Percentiles rank a stretch among this genome's conserved stretches.
Evolutionary conservation across 2,797 vertebrate genomes (phyloP).

Genomic region (Aythya fuligula): DNA sequence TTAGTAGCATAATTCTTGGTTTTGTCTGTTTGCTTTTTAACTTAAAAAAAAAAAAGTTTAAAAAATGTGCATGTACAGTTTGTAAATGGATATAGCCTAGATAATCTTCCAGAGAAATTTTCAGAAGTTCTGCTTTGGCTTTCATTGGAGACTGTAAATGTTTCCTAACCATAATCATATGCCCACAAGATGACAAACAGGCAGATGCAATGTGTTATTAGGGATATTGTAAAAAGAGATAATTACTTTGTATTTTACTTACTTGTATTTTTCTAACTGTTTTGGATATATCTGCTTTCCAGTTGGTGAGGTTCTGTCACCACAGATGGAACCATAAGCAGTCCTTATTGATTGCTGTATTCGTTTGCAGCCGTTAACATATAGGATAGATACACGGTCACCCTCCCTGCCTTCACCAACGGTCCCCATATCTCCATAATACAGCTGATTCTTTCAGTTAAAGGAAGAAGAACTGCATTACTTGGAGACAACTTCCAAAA

Average conservation of each 20-base stretch:
- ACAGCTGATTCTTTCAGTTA: background rate
- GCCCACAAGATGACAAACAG: background rate
- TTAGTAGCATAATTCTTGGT: background rate
- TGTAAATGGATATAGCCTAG: background rate
- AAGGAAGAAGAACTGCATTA: background rate
- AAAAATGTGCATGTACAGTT: background rate
- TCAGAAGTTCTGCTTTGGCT: background rate
- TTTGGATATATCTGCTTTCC: background rate
- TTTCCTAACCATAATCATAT: background rate
- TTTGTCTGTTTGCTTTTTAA: too few relatives aligned
- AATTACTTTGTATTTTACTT: background rate
- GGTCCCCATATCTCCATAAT: accelerated
- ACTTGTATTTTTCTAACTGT: background rate
- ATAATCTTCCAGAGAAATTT: background rate
- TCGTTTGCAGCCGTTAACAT: background rate
- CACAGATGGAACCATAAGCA: background rate
- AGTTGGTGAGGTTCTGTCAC: background rate
- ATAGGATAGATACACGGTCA: too few relatives aligned
- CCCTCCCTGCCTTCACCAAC: background rate
- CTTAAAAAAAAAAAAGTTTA: background rate
- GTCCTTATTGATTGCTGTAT: background rate
- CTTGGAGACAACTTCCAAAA: background rate
- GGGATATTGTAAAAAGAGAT: background rate
- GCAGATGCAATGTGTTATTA: accelerated
- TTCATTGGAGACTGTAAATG: background rate